A percentile compares a stretch with the other conserved stretches of the same genome.
Evolutionary conservation across 64 coral and sea anemone genomes (phyloP).

Genomic region (Exaiptasia diaphana): DNA sequence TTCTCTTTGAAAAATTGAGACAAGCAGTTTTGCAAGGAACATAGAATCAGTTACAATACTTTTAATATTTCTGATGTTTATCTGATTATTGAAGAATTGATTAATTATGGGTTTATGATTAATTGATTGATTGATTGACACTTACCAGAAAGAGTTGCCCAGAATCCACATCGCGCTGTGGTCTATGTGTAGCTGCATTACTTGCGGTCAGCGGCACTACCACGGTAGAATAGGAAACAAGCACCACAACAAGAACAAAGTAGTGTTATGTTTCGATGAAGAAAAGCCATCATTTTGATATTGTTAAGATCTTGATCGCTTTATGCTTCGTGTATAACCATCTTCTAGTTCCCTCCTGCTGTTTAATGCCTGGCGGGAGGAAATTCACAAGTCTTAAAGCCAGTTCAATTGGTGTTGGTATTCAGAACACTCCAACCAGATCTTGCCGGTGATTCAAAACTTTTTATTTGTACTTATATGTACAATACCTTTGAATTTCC

Average conservation of each 20-base stretch:
- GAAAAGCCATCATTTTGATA: not conserved
- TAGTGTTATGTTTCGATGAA: slow-evolving; percentile 11
- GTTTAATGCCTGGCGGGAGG: slow-evolving; percentile 95
- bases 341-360: not conserved
- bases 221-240: not conserved
- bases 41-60: too few relatives aligned
- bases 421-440: slow-evolving; percentile 45
- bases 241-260: not conserved
- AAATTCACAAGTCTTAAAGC: slow-evolving; percentile 84
- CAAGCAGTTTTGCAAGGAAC: too few relatives aligned
- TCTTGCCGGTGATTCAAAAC: slow-evolving; percentile 51
- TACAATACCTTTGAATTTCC: not conserved
- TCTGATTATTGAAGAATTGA: too few relatives aligned
- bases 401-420: slow-evolving; percentile 51
- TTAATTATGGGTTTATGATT: too few relatives aligned
- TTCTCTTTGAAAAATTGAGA: too few relatives aligned
- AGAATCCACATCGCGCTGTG: not conserved
- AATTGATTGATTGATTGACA: too few relatives aligned
- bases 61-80: too few relatives aligned
- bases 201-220: not conserved
- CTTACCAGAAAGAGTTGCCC: not conserved
- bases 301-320: not conserved
- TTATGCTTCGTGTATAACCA: not conserved
- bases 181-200: not conserved
- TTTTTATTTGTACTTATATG: not conserved